A percentile compares a stretch with the other conserved stretches of the same genome.
These are phyloP conservation scores for Escarpia spicata DNA, from an alignment of 2,888 invertebrate species.

Conservation along the genomic window DNA sequence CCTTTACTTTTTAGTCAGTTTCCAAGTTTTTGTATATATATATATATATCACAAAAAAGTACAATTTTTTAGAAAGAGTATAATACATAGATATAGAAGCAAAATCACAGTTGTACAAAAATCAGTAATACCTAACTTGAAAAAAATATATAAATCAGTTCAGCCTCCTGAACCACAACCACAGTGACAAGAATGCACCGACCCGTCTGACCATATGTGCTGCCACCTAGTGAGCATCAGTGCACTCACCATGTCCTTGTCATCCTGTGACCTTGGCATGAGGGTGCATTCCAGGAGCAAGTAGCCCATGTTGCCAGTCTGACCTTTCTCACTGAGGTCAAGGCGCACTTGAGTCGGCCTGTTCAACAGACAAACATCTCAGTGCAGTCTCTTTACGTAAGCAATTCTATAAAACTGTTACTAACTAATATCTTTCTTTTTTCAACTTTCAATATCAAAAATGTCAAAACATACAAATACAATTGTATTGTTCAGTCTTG, in stretches of 20 bases:
- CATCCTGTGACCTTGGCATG: constrained; percentile 92
- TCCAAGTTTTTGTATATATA: no score
- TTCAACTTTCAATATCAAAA: no score
- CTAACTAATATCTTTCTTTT: background rate
- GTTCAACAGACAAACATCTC: constrained; percentile 37
- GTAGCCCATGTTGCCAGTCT: constrained; percentile 80
- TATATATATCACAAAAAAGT: no score
- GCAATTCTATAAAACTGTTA: background rate
- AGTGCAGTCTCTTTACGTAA: background rate
- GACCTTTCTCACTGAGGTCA: constrained; percentile 78
- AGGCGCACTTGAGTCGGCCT: constrained; percentile 78
- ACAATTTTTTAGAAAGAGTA: no score
- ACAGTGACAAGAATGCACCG: background rate
- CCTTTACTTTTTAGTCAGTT: no score
- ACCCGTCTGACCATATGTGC: background rate
- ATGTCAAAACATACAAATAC: no score
- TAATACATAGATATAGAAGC: background rate
- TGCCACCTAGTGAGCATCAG: background rate
- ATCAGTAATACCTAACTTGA: background rate
- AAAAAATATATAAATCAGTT: background rate
- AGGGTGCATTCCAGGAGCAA: constrained; percentile 83
- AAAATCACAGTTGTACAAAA: background rate
- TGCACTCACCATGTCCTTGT: constrained; percentile 87
- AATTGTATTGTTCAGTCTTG: no score
- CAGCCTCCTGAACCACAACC: background rate